phyloP scores from a whole-genome alignment of 2,888 invertebrate species.

The Cosmia trapezina region DNA sequence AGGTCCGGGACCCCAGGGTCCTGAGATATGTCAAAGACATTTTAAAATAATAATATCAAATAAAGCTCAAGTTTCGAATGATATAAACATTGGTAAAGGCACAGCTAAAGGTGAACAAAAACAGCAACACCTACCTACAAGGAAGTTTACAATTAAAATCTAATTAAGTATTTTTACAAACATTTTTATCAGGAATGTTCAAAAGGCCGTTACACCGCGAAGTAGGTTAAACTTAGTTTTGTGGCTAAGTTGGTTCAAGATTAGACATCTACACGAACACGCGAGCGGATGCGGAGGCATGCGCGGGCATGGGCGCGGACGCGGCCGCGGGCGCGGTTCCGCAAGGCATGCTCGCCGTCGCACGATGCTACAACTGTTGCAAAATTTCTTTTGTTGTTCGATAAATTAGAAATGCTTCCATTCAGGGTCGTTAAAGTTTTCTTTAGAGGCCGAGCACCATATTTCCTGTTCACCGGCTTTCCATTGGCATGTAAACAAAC shows the following conservation, averaged over 20 bases:
- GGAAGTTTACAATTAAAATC: conserved; percentile 65
- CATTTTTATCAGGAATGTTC: conserved; percentile 69
- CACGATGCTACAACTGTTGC: conserved; percentile 76
- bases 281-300: conserved; percentile 35
- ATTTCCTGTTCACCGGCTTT: conserved; percentile 71
- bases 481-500: conserved; percentile 58
- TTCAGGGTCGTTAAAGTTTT: conserved; percentile 72
- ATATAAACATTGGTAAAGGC: conserved; percentile 1
- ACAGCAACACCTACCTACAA: conserved; percentile 34
- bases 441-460: conserved; percentile 67
- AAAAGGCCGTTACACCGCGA: conserved; percentile 71
- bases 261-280: conserved; percentile 80
- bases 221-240: conserved; percentile 81
- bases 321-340: conserved; percentile 7
- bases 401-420: conserved; percentile 80
- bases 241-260: conserved; percentile 77
- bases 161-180: conserved; percentile 65
- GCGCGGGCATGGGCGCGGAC: conserved; percentile 20
- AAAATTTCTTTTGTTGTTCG: conserved; percentile 83
- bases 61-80: conserved; percentile 1
- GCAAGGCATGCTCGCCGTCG: conserved; percentile 66
- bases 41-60: background rate
- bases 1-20: too few species aligned
- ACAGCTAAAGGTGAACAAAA: conserved; percentile 28
- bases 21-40: too few species aligned